Evolutionary conservation across 2,888 invertebrate species (phyloP).

Genomic region (Papilio protenor): DNA sequence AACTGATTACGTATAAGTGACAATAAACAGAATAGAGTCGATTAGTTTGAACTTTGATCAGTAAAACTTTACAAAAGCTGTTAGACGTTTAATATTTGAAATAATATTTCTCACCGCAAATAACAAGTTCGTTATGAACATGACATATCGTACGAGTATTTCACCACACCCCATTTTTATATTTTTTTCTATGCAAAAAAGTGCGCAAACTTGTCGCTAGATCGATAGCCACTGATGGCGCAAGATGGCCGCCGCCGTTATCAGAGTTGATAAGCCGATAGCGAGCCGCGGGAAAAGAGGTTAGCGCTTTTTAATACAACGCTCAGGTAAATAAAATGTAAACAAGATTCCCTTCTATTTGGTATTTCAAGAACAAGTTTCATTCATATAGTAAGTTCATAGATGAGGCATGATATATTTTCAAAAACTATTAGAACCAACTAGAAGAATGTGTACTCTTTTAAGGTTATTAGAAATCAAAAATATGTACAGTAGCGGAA

Average conservation of each 20-base stretch:
- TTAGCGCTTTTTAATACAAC: constrained; percentile 13
- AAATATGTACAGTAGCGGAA: too few species aligned
- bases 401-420: too few species aligned
- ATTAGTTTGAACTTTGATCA: not conserved
- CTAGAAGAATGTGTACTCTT: too few species aligned
- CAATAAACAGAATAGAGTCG: not conserved
- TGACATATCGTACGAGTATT: constrained; percentile 89
- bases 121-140: constrained; percentile 89
- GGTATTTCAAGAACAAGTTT: too few species aligned
- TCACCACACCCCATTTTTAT: constrained; percentile 87
- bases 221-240: constrained; percentile 47
- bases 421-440: too few species aligned
- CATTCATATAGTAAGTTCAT: too few species aligned
- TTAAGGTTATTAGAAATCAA: too few species aligned
- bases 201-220: constrained; percentile 38
- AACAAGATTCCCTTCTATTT: not conserved
- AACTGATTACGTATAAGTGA: not conserved
- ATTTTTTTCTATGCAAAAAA: constrained; percentile 19
- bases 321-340: not conserved
- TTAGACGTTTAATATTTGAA: not conserved
- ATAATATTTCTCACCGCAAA: constrained; percentile 87
- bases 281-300: constrained; percentile 20
- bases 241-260: constrained; percentile 41
- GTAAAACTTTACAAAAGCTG: not conserved
- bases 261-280: constrained; percentile 38